Evolutionary conservation across 2,797 vertebrate species (phyloP).

Genomic region (Gobio occitaniae): DNA sequence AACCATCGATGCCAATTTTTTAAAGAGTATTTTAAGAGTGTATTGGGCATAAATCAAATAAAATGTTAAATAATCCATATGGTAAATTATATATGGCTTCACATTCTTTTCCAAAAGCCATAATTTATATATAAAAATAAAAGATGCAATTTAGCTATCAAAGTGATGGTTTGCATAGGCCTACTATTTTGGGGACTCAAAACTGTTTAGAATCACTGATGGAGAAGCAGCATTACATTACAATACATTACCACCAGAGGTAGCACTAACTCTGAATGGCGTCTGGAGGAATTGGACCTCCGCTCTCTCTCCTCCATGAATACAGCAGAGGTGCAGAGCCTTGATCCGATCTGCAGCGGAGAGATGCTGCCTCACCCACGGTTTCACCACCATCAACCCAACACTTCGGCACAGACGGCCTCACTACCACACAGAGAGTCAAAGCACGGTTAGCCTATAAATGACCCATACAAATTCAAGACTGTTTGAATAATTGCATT

Average conservation of each 20-base stretch:
- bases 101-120: not conserved
- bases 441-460: not conserved
- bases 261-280: conserved; percentile 78
- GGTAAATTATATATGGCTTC: not conserved
- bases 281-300: conserved; percentile 59
- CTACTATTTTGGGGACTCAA: not conserved
- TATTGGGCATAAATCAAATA: not conserved
- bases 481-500: not conserved
- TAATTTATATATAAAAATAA: not conserved
- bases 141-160: not conserved
- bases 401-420: conserved; percentile 76
- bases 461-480: not conserved
- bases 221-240: not conserved
- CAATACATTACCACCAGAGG: conserved; percentile 63
- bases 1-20: not conserved
- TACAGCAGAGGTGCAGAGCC: conserved; percentile 76
- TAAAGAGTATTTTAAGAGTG: not conserved
- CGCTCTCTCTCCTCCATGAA: conserved; percentile 70
- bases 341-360: conserved; percentile 73
- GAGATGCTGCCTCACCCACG: conserved; percentile 67
- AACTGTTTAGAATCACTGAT: not conserved
- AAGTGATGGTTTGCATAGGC: not conserved
- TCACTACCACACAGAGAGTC: conserved; percentile 68
- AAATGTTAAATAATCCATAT: not conserved
- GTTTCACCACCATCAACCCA: conserved; percentile 71